phyloP scores from a whole-genome alignment of 2,888 invertebrate genomes.

The Drosophila maculinotata region DNA sequence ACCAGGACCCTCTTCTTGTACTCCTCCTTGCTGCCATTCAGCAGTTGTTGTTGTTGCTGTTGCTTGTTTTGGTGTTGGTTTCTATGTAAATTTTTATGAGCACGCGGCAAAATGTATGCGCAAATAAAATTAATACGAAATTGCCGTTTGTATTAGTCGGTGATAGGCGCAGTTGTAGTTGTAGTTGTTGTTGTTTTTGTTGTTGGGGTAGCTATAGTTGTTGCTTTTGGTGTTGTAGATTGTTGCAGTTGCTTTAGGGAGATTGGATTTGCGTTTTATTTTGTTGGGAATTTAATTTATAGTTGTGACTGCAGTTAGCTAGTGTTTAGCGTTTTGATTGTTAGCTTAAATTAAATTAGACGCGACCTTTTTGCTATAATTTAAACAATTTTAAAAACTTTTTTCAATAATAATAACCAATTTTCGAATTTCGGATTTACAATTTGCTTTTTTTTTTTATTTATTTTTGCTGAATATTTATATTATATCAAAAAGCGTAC shows the following conservation, averaged over 20 bases:
- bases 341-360: constrained; percentile 44
- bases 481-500: constrained; percentile 3
- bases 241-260: constrained; percentile 47
- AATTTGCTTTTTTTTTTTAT: not conserved
- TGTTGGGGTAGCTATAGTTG: constrained; percentile 39
- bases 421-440: not conserved
- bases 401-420: too few species aligned
- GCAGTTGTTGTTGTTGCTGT: constrained; percentile 36
- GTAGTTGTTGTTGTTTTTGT: constrained; percentile 31
- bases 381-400: not conserved
- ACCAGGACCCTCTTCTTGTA: constrained; percentile 55
- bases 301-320: constrained; percentile 41
- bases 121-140: constrained; percentile 79
- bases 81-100: constrained; percentile 79
- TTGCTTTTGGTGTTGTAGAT: constrained; percentile 45
- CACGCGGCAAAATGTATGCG: constrained; percentile 65
- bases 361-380: constrained; percentile 34
- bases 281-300: constrained; percentile 12
- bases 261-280: constrained; percentile 21
- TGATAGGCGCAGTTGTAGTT: constrained; percentile 46
- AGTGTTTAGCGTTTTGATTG: constrained; percentile 44
- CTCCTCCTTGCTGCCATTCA: constrained; percentile 52
- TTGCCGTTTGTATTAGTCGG: constrained; percentile 54
- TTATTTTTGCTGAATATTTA: not conserved
- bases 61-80: constrained; percentile 54